Base-by-base conservation (phyloP, 2,113 vertebrate genomes). In the Pluvialis apricaria region DNA sequence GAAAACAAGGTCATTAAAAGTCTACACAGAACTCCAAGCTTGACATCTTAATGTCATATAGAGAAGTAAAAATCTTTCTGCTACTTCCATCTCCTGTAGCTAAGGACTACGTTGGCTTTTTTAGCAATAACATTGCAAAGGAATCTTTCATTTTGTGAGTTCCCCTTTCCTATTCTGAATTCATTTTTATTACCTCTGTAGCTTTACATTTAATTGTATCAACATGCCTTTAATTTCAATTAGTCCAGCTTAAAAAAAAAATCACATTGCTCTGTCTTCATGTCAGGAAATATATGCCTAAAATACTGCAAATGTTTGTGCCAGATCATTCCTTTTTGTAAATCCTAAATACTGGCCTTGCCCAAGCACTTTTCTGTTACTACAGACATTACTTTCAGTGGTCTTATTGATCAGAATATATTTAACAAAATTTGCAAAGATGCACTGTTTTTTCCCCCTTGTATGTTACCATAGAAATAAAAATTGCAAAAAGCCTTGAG, bases 401-500 rank as follows among this genome's bases (percentile, higher is more conserved):
- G 10, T 47, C 15, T 2, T 61, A 38, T 51, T 81, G 49, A 52
- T 42, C 16, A 77, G 57, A 93, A 55, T 70, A 61, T 25, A 81
- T 75, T 47, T 65, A n/a, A 77, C 1, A 55, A 77, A 75, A 17
- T 32, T 19, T 55, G 2, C 7, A 71, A 61, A 51, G 8, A 54
- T 49, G 14, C 1, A 1, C 4, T 15, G 32, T 6, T 38, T 31
- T 5, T 4, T 3, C 0, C 2, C 15, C 18, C 28, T 20, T 26
- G 8, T 32, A 28, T 28, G 9, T 44, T 65, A 54, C 6, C 11
- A 18, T 26, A 62, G 12, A 25, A 80, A 60, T 38, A 79, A 75
- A 55, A n/a, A 4, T 26, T 38, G 3, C 16, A 49, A 68, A 70
- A 64, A 36, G 13, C 26, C 34, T 38, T 49, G 12, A 15, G 12